phyloP scores from a whole-genome alignment of 2,888 invertebrate species.

The Polyommatus icarus region DNA sequence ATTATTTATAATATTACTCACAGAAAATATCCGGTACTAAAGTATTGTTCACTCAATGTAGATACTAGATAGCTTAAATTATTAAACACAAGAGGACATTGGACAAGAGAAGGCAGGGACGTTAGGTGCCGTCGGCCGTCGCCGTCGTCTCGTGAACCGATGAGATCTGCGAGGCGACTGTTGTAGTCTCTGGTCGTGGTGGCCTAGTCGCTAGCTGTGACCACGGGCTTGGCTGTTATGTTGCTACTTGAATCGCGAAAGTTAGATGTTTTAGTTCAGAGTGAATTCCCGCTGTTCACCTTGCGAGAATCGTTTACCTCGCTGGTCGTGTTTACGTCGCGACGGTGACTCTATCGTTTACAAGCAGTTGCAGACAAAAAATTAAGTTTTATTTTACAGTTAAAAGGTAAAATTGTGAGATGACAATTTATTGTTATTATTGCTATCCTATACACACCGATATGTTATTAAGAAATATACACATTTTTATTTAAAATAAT shows the following conservation, averaged over 20 bases:
- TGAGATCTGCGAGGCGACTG: not conserved
- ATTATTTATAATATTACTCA: not conserved
- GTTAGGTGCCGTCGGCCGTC: not conserved
- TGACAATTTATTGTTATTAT: not conserved
- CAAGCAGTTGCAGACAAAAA: not conserved
- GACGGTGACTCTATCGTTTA: not conserved
- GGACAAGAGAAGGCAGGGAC: not conserved
- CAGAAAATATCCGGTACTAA: not conserved
- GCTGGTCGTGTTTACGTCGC: not conserved
- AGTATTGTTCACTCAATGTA: not conserved
- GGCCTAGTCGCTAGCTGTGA: not conserved
- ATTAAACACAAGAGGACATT: too few species aligned
- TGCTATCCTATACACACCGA: slow-evolving; percentile 16
- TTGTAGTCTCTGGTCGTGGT: not conserved
- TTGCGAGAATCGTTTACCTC: too few species aligned
- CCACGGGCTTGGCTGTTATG: not conserved
- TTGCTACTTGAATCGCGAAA: not conserved
- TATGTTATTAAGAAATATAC: not conserved
- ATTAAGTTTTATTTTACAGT: not conserved
- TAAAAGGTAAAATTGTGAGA: not conserved
- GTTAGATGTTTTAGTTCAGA: not conserved
- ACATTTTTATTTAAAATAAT: not conserved
- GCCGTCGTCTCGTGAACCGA: not conserved
- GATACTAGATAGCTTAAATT: too few species aligned
- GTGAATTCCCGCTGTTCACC: not conserved